Percentiles rank a stretch among this genome's conserved stretches.
Conservation (phyloP, 2,888 invertebrate genomes). For the Anodontia alba region DNA sequence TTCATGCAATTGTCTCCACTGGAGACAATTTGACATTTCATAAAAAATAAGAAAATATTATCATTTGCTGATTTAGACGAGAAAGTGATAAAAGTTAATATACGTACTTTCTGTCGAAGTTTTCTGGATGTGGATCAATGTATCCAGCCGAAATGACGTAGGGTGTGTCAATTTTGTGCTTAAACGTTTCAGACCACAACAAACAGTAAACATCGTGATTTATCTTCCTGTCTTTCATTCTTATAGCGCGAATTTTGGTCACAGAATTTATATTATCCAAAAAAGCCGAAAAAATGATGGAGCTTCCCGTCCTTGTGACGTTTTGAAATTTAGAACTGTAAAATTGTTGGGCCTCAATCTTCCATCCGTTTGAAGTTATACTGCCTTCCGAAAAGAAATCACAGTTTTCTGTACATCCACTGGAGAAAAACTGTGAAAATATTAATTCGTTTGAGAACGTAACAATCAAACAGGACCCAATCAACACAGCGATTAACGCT, state of each 20-base stretch:
- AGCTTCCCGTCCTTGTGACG: not conserved
- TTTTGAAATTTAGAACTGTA: not conserved
- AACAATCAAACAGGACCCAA: not conserved
- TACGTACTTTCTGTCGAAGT: conserved; percentile 8
- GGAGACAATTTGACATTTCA: too few species aligned
- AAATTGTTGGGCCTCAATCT: not conserved
- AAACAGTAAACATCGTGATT: conserved; percentile 2
- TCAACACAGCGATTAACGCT: not conserved
- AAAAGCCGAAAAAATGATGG: not conserved
- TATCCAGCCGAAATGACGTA: not conserved
- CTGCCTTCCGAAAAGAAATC: not conserved
- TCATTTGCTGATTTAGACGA: too few species aligned
- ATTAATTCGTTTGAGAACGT: not conserved
- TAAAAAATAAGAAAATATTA: too few species aligned
- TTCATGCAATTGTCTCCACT: too few species aligned
- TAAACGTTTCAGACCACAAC: not conserved
- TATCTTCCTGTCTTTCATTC: not conserved
- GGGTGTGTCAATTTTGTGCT: not conserved
- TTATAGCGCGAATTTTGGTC: not conserved
- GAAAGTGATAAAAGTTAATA: too few species aligned
- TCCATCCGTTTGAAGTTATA: not conserved
- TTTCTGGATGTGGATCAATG: not conserved
- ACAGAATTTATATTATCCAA: not conserved
- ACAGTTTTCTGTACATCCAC: not conserved
- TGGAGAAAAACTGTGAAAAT: not conserved